Conservation (phyloP, 2,888 invertebrate genomes). For the Pammene aurita region DNA sequence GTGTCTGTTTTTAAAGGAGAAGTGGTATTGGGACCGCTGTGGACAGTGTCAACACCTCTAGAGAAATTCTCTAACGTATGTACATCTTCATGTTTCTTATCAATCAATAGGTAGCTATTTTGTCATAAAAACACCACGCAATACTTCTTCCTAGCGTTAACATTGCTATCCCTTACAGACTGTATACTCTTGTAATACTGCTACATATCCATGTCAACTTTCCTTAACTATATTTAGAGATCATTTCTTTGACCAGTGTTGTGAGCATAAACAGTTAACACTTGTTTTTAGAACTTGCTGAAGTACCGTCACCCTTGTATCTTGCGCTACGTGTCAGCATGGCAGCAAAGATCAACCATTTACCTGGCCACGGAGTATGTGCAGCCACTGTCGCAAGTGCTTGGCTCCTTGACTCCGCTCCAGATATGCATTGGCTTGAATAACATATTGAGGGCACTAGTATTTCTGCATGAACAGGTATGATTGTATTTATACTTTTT, state of each 20-base stretch:
- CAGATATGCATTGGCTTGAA: conserved; percentile 94
- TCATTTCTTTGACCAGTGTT: too few species aligned
- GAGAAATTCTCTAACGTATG: conserved; percentile 90
- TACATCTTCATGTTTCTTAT: conserved; percentile 37
- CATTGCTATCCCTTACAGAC: neutral
- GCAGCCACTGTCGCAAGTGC: conserved; percentile 87
- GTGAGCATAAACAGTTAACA: conserved; percentile 42
- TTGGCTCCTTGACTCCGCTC: conserved; percentile 85
- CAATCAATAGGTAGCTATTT: neutral
- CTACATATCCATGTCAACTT: neutral
- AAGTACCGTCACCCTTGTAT: conserved; percentile 94
- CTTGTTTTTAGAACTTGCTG: conserved; percentile 89
- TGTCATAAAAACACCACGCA: neutral
- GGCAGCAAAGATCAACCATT: conserved; percentile 89
- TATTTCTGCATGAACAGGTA: conserved; percentile 92
- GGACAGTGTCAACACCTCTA: conserved; percentile 86
- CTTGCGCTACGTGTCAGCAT: conserved; percentile 90
- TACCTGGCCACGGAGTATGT: conserved; percentile 93
- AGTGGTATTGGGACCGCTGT: conserved; percentile 85
- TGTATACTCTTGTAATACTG: too few species aligned
- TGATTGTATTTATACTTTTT: conserved; percentile 39
- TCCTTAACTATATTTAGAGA: neutral
- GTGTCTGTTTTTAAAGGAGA: conserved; percentile 91
- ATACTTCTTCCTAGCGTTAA: neutral
- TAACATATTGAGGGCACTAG: conserved; percentile 90